Conservation (phyloP, 2,113 vertebrate species). For the Pelodiscus sinensis region DNA sequence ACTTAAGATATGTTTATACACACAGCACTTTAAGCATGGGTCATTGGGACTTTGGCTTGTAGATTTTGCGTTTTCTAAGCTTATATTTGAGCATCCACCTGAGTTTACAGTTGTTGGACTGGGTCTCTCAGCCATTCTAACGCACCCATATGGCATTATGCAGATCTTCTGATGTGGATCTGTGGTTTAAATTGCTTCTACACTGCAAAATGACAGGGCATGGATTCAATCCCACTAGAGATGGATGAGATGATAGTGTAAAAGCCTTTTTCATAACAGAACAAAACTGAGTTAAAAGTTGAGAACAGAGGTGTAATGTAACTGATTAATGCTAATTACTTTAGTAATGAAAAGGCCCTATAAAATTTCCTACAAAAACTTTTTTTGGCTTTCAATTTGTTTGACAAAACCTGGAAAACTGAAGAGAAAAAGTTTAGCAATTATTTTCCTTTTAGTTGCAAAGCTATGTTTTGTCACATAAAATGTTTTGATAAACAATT, state of each 20-base stretch:
- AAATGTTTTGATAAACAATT: background rate
- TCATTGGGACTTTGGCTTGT: background rate
- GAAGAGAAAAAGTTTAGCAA: background rate
- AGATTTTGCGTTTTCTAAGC: background rate
- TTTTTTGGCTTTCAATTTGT: background rate
- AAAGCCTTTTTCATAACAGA: background rate
- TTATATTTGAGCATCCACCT: background rate
- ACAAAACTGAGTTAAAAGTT: background rate
- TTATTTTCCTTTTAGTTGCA: background rate
- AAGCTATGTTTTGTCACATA: background rate
- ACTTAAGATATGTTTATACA: background rate
- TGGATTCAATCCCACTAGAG: background rate
- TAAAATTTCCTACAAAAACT: background rate
- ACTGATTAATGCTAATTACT: background rate
- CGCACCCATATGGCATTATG: fast-evolving
- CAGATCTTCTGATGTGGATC: background rate
- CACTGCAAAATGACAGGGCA: background rate
- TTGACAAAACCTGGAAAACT: background rate
- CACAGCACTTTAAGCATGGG: background rate
- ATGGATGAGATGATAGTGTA: constrained; percentile 4
- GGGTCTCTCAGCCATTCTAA: background rate
- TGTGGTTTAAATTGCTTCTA: background rate
- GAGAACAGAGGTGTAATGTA: background rate
- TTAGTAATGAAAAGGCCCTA: constrained; percentile 14
- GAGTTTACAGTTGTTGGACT: background rate